These are phyloP conservation scores for Scatophagus argus DNA, from an alignment of 2,113 vertebrate species.

Conservation along the genomic window DNA sequence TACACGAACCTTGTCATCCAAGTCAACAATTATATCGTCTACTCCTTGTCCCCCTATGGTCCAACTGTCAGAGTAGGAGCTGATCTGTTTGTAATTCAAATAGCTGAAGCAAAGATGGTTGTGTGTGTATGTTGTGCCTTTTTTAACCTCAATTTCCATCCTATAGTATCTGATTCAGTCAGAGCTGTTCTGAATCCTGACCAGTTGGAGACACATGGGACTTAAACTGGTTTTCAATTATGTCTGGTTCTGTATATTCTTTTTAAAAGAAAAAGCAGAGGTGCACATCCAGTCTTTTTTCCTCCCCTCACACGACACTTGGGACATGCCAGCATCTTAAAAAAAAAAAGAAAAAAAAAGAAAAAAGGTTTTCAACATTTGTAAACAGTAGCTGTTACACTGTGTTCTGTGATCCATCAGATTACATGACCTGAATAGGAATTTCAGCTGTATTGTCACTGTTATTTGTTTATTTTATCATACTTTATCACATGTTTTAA, in stretches of 20 bases:
- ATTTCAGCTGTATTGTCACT: not conserved
- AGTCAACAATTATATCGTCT: constrained; percentile 16
- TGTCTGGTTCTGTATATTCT: not conserved
- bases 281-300: not conserved
- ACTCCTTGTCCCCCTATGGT: constrained; percentile 1
- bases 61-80: constrained; percentile 4
- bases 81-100: constrained; percentile 38
- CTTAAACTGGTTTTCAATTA: not conserved
- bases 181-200: not conserved
- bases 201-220: not conserved
- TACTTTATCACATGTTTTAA: no score
- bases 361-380: not conserved
- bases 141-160: not conserved
- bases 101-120: not conserved
- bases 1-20: constrained; percentile 38
- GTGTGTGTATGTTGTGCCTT: not conserved
- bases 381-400: not conserved
- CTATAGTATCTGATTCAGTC: not conserved
- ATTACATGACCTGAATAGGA: not conserved
- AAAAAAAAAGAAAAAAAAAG: not conserved
- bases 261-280: not conserved
- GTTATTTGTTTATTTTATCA: no score
- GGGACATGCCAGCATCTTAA: not conserved
- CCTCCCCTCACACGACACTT: not conserved
- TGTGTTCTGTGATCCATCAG: not conserved